phyloP scores from a whole-genome alignment of 2,888 invertebrate genomes.

The Artemia sp. region DNA sequence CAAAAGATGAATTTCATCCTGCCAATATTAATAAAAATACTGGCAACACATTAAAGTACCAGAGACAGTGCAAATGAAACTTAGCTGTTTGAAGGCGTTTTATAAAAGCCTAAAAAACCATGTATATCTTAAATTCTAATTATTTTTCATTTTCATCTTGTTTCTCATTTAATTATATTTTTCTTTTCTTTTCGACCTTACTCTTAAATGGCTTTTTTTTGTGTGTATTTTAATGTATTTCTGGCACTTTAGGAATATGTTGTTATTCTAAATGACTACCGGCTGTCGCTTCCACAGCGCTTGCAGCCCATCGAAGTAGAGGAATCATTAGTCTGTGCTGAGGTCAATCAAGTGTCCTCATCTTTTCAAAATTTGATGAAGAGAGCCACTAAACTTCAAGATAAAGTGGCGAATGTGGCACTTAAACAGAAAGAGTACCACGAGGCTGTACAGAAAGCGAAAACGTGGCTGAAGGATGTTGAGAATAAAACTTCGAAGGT shows the following conservation, averaged over 20 bases:
- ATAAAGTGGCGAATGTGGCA: slow-evolving; percentile 59
- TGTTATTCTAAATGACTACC: slow-evolving; percentile 63
- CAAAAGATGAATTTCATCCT: too few relatives aligned
- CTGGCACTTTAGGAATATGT: slow-evolving; percentile 48
- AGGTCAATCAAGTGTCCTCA: slow-evolving; percentile 56
- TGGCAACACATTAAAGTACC: too few relatives aligned
- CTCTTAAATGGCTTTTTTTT: too few relatives aligned
- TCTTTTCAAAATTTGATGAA: slow-evolving; percentile 56
- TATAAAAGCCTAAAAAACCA: too few relatives aligned
- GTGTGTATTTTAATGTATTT: too few relatives aligned
- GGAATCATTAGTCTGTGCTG: slow-evolving; percentile 55
- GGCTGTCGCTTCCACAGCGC: slow-evolving; percentile 63
- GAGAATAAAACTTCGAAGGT: slow-evolving; percentile 57
- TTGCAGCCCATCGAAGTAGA: slow-evolving; percentile 59
- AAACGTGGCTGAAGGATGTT: slow-evolving; percentile 52
- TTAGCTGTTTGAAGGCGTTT: too few relatives aligned
- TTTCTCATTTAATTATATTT: too few relatives aligned
- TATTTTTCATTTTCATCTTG: too few relatives aligned
- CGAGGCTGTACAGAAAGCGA: slow-evolving; percentile 64
- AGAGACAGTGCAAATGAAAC: too few relatives aligned
- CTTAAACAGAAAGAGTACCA: slow-evolving; percentile 56
- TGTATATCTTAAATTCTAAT: too few relatives aligned
- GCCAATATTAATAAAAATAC: too few relatives aligned
- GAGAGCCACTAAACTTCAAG: slow-evolving; percentile 64
- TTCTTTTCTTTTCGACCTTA: too few relatives aligned